These are phyloP conservation scores for Acrocera orbiculus DNA, from an alignment of 2,888 invertebrate genomes.

Conservation along the genomic window DNA sequence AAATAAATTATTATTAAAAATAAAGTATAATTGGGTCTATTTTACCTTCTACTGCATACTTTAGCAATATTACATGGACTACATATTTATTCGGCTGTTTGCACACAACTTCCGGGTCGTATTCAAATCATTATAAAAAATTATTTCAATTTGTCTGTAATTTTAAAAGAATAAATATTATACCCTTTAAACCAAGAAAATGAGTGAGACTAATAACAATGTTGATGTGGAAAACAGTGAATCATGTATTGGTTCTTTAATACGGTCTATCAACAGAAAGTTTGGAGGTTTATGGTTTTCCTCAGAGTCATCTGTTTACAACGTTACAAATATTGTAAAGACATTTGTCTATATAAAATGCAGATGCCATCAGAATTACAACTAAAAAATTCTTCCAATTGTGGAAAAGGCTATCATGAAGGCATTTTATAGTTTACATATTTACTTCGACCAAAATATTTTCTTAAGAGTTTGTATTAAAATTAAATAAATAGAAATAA, in stretches of 20 bases:
- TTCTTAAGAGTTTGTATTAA: no score
- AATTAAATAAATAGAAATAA: no score
- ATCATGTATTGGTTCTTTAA: no score
- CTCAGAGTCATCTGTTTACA: conserved; percentile 8
- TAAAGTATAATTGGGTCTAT: no score
- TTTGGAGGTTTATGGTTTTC: no score
- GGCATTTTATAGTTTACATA: conserved; percentile 13
- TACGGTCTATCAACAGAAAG: conserved; percentile 10
- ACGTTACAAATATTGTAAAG: conserved; percentile 8
- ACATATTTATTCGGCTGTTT: no score
- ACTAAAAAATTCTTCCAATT: conserved; percentile 13
- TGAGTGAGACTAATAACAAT: conserved; percentile 6
- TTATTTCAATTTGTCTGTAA: no score
- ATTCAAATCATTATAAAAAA: no score
- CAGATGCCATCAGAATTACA: conserved; percentile 12
- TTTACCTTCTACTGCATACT: no score
- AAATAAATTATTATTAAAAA: no score
- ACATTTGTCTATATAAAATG: conserved; percentile 15
- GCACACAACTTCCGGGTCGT: no score
- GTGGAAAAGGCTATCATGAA: conserved; percentile 12
- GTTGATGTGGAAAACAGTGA: conserved; percentile 3
- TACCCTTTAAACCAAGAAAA: conserved; percentile 5
- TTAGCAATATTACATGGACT: no score
- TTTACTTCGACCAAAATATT: conserved; percentile 16
- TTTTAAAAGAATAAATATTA: background rate